These are phyloP conservation scores for Leptoclinus maculatus DNA, from an alignment of 2,797 vertebrate species.

Conservation along the genomic window DNA sequence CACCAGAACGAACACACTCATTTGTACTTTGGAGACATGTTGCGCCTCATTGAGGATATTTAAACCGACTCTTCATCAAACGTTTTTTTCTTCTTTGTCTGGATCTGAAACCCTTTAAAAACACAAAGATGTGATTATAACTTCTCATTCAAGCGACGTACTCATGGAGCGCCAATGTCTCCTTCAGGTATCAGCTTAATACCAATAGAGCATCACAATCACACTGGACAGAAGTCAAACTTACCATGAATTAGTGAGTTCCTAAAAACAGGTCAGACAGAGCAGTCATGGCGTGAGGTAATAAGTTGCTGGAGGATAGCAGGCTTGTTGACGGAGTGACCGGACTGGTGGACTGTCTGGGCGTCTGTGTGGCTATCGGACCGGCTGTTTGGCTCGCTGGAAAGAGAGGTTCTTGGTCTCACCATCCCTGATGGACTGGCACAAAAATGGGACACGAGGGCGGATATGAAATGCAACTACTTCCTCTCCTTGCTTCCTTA, in stretches of 20 bases:
- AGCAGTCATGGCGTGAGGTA: constrained; percentile 83
- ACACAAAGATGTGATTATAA: not conserved
- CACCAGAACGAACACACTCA: too few species aligned
- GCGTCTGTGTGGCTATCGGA: constrained; percentile 44
- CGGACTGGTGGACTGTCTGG: constrained; percentile 55
- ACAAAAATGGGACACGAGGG: constrained; percentile 40
- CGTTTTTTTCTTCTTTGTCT: not conserved
- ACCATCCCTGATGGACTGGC: constrained; percentile 77
- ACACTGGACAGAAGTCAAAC: constrained; percentile 38
- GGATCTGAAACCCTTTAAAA: not conserved
- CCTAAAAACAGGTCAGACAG: constrained; percentile 78
- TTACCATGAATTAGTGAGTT: constrained; percentile 87
- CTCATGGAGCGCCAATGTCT: not conserved
- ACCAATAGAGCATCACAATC: not conserved
- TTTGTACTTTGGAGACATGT: not conserved
- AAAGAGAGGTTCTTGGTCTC: constrained; percentile 62
- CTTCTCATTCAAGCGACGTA: not conserved
- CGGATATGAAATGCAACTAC: constrained; percentile 35
- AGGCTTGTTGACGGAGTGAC: constrained; percentile 68
- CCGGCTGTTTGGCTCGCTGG: constrained; percentile 52
- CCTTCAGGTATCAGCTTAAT: not conserved
- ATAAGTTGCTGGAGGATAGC: constrained; percentile 73
- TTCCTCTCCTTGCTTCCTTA: constrained; percentile 43
- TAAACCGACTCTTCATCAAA: not conserved
- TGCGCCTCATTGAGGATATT: not conserved